Percentiles rank a stretch among this genome's conserved stretches.
These are phyloP conservation scores for Graphium colonna DNA, from an alignment of 2,888 invertebrate species.

Conservation along the genomic window DNA sequence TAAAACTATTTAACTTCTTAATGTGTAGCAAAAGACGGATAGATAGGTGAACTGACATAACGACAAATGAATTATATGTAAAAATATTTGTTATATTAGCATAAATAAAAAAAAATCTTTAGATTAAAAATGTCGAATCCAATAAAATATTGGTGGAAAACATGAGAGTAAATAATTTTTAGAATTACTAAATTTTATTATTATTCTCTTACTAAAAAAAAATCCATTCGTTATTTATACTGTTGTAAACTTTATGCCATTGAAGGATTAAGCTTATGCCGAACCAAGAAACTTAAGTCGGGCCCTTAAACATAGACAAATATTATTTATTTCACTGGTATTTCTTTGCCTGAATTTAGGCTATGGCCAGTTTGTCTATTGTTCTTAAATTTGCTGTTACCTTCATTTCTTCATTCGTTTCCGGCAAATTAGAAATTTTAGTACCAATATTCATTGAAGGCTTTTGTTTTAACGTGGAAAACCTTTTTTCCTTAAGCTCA, in stretches of 20 bases:
- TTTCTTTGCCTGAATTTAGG: constrained; percentile 15
- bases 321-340: too few species aligned
- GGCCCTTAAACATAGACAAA: too few species aligned
- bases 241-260: too few species aligned
- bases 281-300: background rate
- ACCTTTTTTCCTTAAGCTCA: background rate
- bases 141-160: background rate
- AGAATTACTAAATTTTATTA: background rate
- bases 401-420: constrained; percentile 6
- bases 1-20: too few species aligned
- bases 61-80: too few species aligned
- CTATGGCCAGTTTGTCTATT: constrained; percentile 8
- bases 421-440: background rate
- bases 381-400: constrained; percentile 10
- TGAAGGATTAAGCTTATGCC: background rate
- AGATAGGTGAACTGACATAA: too few species aligned
- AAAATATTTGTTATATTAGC: too few species aligned
- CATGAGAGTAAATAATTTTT: background rate
- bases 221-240: background rate
- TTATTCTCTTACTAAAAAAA: background rate
- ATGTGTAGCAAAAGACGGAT: too few species aligned
- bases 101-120: too few species aligned
- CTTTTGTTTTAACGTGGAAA: background rate
- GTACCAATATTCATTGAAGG: background rate
- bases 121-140: too few species aligned